Evolutionary conservation across 2,888 invertebrate genomes (phyloP), one percentile per base, ranked within the genome.

Genomic region (Muschampia plurimacula): DNA sequence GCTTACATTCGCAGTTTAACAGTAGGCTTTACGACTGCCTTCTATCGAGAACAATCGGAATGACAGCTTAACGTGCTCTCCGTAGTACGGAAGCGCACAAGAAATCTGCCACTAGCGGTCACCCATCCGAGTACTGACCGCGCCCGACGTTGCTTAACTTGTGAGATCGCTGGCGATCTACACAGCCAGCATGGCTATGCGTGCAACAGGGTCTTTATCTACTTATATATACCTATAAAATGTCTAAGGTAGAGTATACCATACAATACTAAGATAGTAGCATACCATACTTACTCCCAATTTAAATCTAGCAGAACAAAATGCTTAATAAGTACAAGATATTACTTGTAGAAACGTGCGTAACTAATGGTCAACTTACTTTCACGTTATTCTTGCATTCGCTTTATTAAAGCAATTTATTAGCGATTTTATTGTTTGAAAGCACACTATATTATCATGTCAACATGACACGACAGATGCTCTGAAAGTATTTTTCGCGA

Each of bases 381-480:
- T 91, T 90, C 86, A 86, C 87, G 85, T 78, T 85, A 86, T 83
- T 86, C 79, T 84, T 83, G 81, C 84, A 81, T 83, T 80, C 80
- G 82, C 83, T 76, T 77, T 74, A 76, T 76, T 77, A 72, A 74
- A 78, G 83, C 83, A 88, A 88, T 91, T 91, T 85, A 83, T 82
- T 83, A 84, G 84, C 82, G 78, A 85, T 87, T 89, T 89, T 88
- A 90, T 86, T 85, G 84, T 86, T 86, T 79, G 82, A 86, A 86
- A 86, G 84, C 86, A 88, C 86, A 88, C 83, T 83, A 87, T 83
- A 89, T 88, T 62, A 62, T 41, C 83, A 89, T 88, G 92, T 92
- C 92, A 93, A 82, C 80, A 79, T 92, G 92, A 90, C 92, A 91
- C 88, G 90, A 85, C 83, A 89, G 83, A 82, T 82, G 83, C 84